Percentiles rank a stretch among this genome's conserved stretches.
Conservation (phyloP, 2,113 vertebrate species). For the Catharus fuscescens region DNA sequence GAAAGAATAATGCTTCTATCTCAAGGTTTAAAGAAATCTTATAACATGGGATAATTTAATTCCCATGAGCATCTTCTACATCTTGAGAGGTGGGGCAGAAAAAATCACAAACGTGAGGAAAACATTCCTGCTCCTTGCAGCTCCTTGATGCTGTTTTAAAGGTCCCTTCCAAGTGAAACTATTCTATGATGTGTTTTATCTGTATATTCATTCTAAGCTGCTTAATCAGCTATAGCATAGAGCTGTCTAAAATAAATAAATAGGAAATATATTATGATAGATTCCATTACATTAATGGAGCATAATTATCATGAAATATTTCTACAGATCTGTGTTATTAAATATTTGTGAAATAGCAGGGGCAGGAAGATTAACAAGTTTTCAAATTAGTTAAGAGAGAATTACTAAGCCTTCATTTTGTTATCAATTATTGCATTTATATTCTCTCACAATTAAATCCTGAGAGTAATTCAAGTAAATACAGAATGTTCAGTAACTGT, state of each 20-base stretch:
- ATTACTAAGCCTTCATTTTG: background rate
- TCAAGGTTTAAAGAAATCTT: background rate
- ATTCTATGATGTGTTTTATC: background rate
- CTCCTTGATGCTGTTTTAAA: background rate
- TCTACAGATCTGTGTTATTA: background rate
- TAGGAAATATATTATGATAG: background rate
- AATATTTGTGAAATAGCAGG: background rate
- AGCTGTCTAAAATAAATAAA: background rate
- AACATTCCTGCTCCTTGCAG: background rate
- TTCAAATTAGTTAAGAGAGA: background rate
- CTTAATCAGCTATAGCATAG: background rate
- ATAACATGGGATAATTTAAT: background rate
- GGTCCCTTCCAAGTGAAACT: background rate
- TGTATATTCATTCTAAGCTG: background rate
- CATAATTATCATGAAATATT: background rate
- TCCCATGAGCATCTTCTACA: background rate
- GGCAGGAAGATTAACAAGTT: background rate
- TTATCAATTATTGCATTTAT: background rate
- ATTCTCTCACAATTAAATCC: background rate
- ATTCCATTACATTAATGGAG: background rate
- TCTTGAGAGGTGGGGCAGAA: background rate
- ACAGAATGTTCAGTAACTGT: background rate
- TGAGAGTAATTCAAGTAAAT: background rate
- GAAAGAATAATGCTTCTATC: background rate
- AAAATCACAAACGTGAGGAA: background rate